Base-by-base conservation (phyloP, 1,140 invertebrate genomes). In the Triops longicaudatus region DNA sequence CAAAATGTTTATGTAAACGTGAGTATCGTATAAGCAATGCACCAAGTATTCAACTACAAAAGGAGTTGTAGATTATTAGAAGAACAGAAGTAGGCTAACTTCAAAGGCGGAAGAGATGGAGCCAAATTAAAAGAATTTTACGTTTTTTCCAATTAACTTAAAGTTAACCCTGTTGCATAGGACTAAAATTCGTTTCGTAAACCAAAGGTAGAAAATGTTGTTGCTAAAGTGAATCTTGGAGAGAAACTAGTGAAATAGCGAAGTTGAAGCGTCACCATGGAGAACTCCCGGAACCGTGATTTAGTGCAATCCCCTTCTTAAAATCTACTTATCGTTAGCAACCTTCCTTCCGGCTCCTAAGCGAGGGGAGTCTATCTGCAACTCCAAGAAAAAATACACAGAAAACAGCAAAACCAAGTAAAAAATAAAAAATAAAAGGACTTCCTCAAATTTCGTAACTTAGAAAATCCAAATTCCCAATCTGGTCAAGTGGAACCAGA, bases 261-360 rank as follows among this genome's bases (percentile, higher is more conserved):
- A 14, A 63, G 50, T 63, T 63, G 50, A 22, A 63, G 50, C 50
- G 50, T 63, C 50, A 63, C 50, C 50, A 63, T 63, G 50, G 50
- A 12, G 50, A 63, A 63, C 50, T 63, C 50, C 50, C 10, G 50
- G 50, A 63, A 63, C 50, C 17, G 50, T 22, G 22, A 63, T 63
- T 63, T 63, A 63, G 17, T 63, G 50, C 50, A 63, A 63, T 63
- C 14, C 50, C n/a, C n/a, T 63, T 22, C 50, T 17, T 63, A 63
- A 63, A 63, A 63, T 63, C 50, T 63, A 63, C 6, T 63, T 63
- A 63, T 63, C 50, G 50, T 63, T 63, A 63, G 50, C 50, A 63
- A 63, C 50, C 50, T 63, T 63, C 50, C 50, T 63, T 63, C 50
- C 50, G 50, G 17, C 17, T 63, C 50, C 50, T 22, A 22, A 22